A percentile compares a stretch with the other conserved stretches of the same genome.
These are phyloP conservation scores for Tetrao urogallus DNA, from an alignment of 2,113 vertebrate species.

Conservation along the genomic window DNA sequence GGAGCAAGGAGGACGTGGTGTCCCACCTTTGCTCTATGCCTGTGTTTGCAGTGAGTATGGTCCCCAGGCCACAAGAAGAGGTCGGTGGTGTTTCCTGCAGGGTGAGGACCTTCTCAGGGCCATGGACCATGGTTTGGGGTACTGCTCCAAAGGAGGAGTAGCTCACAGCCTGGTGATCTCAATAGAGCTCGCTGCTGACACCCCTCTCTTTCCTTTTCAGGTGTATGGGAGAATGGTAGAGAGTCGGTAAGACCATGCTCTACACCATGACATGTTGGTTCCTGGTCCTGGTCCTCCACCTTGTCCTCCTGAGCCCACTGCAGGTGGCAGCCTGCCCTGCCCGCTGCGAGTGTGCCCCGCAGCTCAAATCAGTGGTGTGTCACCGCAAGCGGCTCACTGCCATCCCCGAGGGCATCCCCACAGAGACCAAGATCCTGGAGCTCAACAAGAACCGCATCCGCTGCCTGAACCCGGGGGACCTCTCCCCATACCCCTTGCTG, in stretches of 20 bases:
- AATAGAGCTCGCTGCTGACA: rapidly evolving
- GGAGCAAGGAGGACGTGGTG: background rate
- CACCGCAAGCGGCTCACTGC: slow-evolving; percentile 88
- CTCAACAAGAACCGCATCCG: slow-evolving; percentile 93
- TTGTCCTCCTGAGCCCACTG: slow-evolving; percentile 72
- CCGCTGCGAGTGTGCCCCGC: slow-evolving; percentile 88
- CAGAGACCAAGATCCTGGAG: slow-evolving; percentile 89
- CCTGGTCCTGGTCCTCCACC: slow-evolving; percentile 77
- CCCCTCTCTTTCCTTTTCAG: slow-evolving; percentile 67
- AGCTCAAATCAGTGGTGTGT: slow-evolving; percentile 85
- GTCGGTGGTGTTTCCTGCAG: background rate
- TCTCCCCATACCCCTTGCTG: slow-evolving; percentile 83
- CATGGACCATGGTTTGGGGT: rapidly evolving
- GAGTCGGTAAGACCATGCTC: slow-evolving; percentile 72
- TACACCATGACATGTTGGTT: slow-evolving; percentile 80
- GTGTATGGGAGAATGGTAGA: slow-evolving; percentile 79
- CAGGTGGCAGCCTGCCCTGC: slow-evolving; percentile 81
- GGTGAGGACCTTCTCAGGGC: background rate
- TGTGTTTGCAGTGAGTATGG: background rate
- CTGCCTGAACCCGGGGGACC: slow-evolving; percentile 91
- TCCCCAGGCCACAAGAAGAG: background rate
- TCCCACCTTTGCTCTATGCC: background rate
- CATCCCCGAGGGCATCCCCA: slow-evolving; percentile 90
- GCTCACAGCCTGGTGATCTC: rapidly evolving
- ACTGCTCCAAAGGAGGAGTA: background rate